A percentile compares a stretch with the other conserved stretches of the same genome.
Evolutionary conservation across 2,113 vertebrate species (phyloP).

Genomic region (Plecturocebus donacophilus): DNA sequence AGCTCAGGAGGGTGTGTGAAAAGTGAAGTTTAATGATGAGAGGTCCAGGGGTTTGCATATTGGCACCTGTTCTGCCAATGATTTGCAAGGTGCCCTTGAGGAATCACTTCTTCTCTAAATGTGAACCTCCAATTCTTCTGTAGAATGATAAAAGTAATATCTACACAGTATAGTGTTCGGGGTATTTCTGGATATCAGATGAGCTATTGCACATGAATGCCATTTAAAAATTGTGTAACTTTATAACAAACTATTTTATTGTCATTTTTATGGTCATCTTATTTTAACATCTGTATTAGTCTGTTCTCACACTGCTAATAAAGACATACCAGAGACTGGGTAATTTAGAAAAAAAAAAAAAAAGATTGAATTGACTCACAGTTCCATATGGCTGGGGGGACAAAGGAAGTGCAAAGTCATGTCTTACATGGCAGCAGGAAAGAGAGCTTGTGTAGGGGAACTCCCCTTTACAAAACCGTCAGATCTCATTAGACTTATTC

Average conservation of each 20-base stretch:
- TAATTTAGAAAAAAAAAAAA: too few relatives aligned
- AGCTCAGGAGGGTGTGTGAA: slow-evolving; percentile 4
- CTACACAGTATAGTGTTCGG: neutral
- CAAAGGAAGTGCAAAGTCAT: too few relatives aligned
- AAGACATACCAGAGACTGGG: too few relatives aligned
- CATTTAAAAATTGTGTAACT: neutral
- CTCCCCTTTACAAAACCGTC: too few relatives aligned
- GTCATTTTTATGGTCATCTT: neutral
- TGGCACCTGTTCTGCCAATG: neutral
- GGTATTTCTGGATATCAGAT: neutral
- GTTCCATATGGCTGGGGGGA: too few relatives aligned
- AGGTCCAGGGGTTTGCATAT: slow-evolving; percentile 25
- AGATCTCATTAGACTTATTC: too few relatives aligned
- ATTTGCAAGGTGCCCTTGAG: slow-evolving; percentile 30
- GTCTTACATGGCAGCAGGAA: too few relatives aligned
- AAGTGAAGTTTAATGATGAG: slow-evolving; percentile 50
- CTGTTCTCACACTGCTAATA: too few relatives aligned
- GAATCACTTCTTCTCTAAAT: neutral
- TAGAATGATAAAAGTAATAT: neutral
- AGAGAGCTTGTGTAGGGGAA: too few relatives aligned
- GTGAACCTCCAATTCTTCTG: neutral
- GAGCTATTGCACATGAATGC: neutral
- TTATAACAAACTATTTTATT: neutral
- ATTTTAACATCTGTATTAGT: neutral
- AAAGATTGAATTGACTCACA: too few relatives aligned